Evolutionary conservation across 1,140 invertebrate genomes (phyloP).

Genomic region (Neelides sp.): DNA sequence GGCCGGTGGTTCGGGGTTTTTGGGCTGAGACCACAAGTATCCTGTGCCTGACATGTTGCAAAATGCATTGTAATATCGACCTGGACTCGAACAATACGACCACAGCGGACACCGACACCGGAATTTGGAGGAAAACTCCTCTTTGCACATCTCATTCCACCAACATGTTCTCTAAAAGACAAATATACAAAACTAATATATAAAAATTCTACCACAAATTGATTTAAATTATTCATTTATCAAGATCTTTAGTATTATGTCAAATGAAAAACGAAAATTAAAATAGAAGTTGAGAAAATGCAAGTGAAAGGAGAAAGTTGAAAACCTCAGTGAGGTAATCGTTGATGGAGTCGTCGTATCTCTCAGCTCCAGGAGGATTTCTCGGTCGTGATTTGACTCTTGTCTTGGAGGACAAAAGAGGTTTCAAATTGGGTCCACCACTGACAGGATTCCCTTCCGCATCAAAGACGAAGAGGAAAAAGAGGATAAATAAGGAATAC

Average conservation of each 20-base stretch:
- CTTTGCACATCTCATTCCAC: constrained; percentile 86
- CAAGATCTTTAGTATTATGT: constrained; percentile 17
- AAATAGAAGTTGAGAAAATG: constrained; percentile 10
- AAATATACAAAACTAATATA: constrained; percentile 29
- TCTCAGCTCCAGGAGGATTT: too few relatives aligned
- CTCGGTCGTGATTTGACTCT: too few relatives aligned
- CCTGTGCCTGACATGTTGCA: constrained; percentile 78
- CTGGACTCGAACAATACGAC: constrained; percentile 74
- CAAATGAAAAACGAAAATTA: constrained; percentile 10
- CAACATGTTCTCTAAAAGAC: constrained; percentile 63
- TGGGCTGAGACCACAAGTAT: constrained; percentile 43
- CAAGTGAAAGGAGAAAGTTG: constrained; percentile 2
- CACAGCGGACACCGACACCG: constrained; percentile 72
- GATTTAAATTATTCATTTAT: not conserved
- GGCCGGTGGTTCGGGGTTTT: not conserved
- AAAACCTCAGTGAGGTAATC: constrained; percentile 66
- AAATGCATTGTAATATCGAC: constrained; percentile 75
- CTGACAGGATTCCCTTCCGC: too few relatives aligned
- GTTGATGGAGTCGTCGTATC: constrained; percentile 54
- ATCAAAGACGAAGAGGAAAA: too few relatives aligned
- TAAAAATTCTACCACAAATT: constrained; percentile 9
- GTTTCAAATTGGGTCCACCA: too few relatives aligned
- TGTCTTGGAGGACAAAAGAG: too few relatives aligned
- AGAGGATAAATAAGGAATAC: too few relatives aligned
- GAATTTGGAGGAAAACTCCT: constrained; percentile 46